Conservation (phyloP, 2,888 invertebrate species). For the Pandemis heparana region DNA sequence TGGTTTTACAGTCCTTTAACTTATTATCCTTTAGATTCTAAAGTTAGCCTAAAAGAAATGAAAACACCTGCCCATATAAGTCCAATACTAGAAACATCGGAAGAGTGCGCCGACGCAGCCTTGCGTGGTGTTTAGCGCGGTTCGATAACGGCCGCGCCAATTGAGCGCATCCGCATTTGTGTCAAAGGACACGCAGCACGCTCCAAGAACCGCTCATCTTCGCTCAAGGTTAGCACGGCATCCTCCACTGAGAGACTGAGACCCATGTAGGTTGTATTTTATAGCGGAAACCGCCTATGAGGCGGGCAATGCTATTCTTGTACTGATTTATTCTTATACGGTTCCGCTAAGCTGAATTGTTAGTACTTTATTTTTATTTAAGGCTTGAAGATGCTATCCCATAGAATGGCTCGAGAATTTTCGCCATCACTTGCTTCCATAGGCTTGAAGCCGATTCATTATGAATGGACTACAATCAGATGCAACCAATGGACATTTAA, state of each 20-base stretch:
- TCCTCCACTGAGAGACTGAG: constrained; percentile 53
- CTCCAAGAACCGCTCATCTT: constrained; percentile 78
- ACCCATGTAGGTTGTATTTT: constrained; percentile 59
- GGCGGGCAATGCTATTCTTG: constrained; percentile 11
- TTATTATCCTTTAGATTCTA: no score
- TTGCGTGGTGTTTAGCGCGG: constrained; percentile 81
- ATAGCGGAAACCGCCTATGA: constrained; percentile 51
- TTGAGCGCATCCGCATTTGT: constrained; percentile 84
- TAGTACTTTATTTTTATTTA: constrained; percentile 1
- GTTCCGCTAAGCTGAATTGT: constrained; percentile 7
- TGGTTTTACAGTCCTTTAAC: no score
- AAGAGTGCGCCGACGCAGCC: constrained; percentile 58
- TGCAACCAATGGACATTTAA: not conserved
- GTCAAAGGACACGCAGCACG: constrained; percentile 81
- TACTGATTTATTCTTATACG: constrained; percentile 10
- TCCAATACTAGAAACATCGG: constrained; percentile 11
- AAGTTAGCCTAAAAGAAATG: no score
- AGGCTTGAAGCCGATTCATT: not conserved
- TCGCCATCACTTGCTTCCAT: not conserved
- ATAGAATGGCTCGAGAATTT: not conserved
- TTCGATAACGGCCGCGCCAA: constrained; percentile 80
- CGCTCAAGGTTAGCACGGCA: constrained; percentile 74
- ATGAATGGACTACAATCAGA: not conserved
- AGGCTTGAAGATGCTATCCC: not conserved
- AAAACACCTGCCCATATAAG: not conserved